Conservation (phyloP, 2,888 invertebrate genomes). For the Petrolisthes cinctipes region DNA sequence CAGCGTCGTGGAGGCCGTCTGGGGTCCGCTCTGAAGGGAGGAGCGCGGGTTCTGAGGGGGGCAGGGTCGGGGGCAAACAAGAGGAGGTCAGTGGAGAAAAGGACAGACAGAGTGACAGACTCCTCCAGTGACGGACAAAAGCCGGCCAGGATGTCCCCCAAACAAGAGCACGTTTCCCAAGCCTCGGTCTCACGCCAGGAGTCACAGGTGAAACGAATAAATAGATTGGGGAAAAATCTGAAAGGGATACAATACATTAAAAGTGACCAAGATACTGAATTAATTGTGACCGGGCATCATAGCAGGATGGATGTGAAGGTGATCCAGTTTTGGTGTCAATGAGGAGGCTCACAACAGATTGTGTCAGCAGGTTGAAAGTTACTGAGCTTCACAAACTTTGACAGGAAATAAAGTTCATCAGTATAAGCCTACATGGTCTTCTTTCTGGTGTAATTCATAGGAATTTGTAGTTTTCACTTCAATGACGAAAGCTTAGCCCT, state of each 20-base stretch:
- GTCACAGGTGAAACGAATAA: slow-evolving; percentile 29
- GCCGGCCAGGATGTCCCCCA: slow-evolving; percentile 39
- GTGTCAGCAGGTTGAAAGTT: no score
- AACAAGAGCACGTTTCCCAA: slow-evolving; percentile 16
- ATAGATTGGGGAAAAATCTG: not conserved
- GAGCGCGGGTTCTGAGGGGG: slow-evolving; percentile 32
- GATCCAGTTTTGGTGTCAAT: no score
- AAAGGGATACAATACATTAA: not conserved
- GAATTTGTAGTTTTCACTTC: no score
- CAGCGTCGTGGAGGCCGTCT: slow-evolving; percentile 25
- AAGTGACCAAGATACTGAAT: no score
- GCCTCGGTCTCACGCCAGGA: slow-evolving; percentile 29
- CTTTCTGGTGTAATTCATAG: no score
- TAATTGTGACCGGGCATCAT: no score
- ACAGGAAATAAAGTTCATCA: no score
- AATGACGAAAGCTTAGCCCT: no score
- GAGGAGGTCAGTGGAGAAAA: slow-evolving; percentile 53
- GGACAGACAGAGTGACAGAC: slow-evolving; percentile 46
- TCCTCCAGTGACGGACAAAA: slow-evolving; percentile 30
- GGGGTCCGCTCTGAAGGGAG: slow-evolving; percentile 47
- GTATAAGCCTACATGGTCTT: no score
- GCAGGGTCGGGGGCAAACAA: slow-evolving; percentile 37
- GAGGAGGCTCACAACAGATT: no score
- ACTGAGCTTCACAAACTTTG: no score
- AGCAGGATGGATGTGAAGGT: no score